These are phyloP conservation scores for Myoxocephalus aenaeus DNA, from an alignment of 2,797 vertebrate genomes.

Conservation along the genomic window DNA sequence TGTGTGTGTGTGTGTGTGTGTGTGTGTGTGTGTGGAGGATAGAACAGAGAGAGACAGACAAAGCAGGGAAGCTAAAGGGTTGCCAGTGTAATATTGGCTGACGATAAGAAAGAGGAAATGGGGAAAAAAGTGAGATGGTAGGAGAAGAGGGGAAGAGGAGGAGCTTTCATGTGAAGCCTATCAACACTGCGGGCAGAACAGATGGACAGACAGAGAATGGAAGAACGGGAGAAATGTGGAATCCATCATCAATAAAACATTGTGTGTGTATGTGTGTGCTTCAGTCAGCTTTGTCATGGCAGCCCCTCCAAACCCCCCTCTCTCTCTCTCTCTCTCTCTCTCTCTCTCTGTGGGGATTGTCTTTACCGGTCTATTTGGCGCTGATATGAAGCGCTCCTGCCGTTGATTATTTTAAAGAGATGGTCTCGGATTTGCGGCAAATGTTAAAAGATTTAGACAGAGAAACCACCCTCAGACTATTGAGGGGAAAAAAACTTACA, in stretches of 20 bases:
- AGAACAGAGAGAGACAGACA: constrained; percentile 23
- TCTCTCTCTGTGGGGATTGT: constrained; percentile 46
- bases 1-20: background rate
- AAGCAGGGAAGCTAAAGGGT: constrained; percentile 40
- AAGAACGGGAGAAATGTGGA: constrained; percentile 44
- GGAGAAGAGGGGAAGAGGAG: constrained; percentile 50
- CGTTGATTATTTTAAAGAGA: constrained; percentile 56
- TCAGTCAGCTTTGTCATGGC: constrained; percentile 51
- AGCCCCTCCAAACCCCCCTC: constrained; percentile 29
- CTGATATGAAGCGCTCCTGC: constrained; percentile 58
- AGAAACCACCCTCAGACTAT: constrained; percentile 19
- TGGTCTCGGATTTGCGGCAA: constrained; percentile 46
- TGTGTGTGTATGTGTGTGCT: constrained; percentile 9
- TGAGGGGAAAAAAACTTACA: background rate
- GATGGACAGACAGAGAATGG: constrained; percentile 57
- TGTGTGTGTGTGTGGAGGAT: background rate
- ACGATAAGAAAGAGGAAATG: constrained; percentile 45
- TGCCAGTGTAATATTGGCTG: constrained; percentile 53
- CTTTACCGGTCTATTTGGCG: constrained; percentile 48
- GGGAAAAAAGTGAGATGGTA: constrained; percentile 12
- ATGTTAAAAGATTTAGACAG: constrained; percentile 44
- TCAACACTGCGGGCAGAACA: constrained; percentile 52
- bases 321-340: background rate
- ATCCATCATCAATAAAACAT: constrained; percentile 47
- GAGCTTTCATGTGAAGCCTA: constrained; percentile 64